Base-by-base conservation (phyloP, 2,113 vertebrate species). In the Fulmarus glacialis region DNA sequence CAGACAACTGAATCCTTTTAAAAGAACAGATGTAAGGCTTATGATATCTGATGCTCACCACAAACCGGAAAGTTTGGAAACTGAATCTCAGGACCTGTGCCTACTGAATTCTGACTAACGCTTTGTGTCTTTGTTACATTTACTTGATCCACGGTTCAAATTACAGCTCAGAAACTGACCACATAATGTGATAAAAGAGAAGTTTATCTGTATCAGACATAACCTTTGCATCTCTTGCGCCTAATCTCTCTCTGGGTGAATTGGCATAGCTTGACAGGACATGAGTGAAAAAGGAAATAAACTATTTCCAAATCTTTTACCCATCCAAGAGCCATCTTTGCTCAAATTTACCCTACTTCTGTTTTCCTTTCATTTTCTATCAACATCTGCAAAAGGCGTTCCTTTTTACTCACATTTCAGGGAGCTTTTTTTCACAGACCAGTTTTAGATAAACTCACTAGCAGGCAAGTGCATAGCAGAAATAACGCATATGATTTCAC, bases 31-130 rank as follows among this genome's bases (percentile, higher is more conserved):
- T 27, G 29, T 70, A 63, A 80, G 56, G 82, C 42, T 90, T 95
- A 89, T 93, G 93, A 93, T 53, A 97, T 59, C 62, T 86, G 94
- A 97, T 88, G 52, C 92, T 74, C 6, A 2, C 52, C 30, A 63
- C 89, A 93, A 87, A 78, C 78, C 73, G 97, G 97, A 97, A 97
- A 95, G 87, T 96, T 92, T 82, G 93, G 97, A 97, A 97, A 97
- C 91, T 87, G 93, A 96, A 93, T 83, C 92, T 90, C 42, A 56
- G 80, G 80, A 68, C 70, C 73, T 81, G 72, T 14, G 62, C 78
- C 70, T 87, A 56, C 85, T 84, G 74, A 94, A 86, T 85, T 71
- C 92, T 96, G 95, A 92, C 82, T 82, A 74, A 89, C 48, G 64
- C 86, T 89, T 92, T 83, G 80, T 87, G 63, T 90, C 97, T 43